Conservation (phyloP, 64 coral and sea anemone genomes). For the Pachyseris speciosa region DNA sequence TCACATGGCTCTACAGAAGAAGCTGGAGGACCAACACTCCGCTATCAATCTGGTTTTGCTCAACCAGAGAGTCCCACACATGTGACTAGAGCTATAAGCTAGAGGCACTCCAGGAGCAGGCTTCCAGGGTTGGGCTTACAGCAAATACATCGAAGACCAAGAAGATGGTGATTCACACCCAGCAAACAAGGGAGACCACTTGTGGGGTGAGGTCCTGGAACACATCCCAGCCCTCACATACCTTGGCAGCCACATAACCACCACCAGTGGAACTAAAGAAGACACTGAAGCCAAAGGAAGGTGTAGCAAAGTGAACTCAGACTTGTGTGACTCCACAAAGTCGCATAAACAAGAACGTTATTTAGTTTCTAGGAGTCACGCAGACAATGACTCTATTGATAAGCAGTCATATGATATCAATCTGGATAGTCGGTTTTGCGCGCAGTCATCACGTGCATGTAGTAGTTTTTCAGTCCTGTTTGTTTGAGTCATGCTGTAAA, state of each 20-base stretch:
- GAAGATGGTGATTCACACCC: neutral
- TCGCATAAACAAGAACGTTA: too few relatives aligned
- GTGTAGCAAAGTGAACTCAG: too few relatives aligned
- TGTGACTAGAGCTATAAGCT: neutral
- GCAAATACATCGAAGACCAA: neutral
- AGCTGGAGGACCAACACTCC: constrained; percentile 13
- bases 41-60: constrained; percentile 1
- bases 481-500: too few relatives aligned
- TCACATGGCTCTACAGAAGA: neutral
- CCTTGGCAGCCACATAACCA: constrained; percentile 41
- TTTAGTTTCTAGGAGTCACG: too few relatives aligned
- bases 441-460: too few relatives aligned
- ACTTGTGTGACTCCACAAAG: too few relatives aligned
- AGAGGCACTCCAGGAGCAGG: constrained; percentile 19
- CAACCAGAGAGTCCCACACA: constrained; percentile 17
- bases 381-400: too few relatives aligned
- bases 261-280: constrained; percentile 1
- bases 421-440: too few relatives aligned
- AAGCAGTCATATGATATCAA: too few relatives aligned
- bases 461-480: too few relatives aligned
- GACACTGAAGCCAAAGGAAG: constrained; percentile 24
- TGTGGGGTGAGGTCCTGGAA: neutral
- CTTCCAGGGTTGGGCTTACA: neutral
- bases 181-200: neutral
- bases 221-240: neutral